Evolutionary conservation across 2,113 vertebrate species (phyloP), one percentile per base, ranked within the genome.

Genomic region (Hypocryptadius cinnamomeus): DNA sequence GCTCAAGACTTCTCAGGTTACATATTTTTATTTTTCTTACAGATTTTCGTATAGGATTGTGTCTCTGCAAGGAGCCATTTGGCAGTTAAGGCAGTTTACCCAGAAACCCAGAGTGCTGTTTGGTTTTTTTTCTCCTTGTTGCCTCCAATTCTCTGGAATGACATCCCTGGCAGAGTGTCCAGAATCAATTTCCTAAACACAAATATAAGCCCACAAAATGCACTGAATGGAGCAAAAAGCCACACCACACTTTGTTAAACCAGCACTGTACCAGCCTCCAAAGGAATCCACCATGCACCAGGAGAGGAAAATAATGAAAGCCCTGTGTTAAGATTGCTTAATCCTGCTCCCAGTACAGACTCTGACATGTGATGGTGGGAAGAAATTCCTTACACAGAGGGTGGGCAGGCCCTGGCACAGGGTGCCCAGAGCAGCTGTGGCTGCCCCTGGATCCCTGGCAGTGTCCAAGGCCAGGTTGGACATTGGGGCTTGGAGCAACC

Each of bases 261-360:
- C 78, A 15, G 61, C 21, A 70, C 76, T 44, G n/a, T 56, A 82
- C 63, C 44, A 66, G 64, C 33, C 94, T 83, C 87, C 79, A 60
- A 82, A 74, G 45, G 73, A 79, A 92, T 53, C 77, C 80, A 78
- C 39, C 50, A 14, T 72, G 79, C 7, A 44, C 30, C 21, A n/a
- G 21, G 54, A 87, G 69, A 77, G 74, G 73, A 69, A 85, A 93
- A 94, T 72, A 83, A 88, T 28, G 47, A 57, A 85, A 85, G 56
- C 35, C 22, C 56, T 66, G 54, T 64, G 48, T 61, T 25, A 35
- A 0, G 18, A 69, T 4, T 48, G 56, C 37, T 80, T 77, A 87
- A 80, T 91, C 66, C 85, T 23, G 60, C 68, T 42, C 61, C 69
- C 71, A 59, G 5, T 0, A 18, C 61, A 78, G 47, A 63, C 31